Percentiles rank a stretch among this genome's conserved stretches.
Conservation (phyloP, 2,797 vertebrate genomes). For the Salmo trutta region DNA sequence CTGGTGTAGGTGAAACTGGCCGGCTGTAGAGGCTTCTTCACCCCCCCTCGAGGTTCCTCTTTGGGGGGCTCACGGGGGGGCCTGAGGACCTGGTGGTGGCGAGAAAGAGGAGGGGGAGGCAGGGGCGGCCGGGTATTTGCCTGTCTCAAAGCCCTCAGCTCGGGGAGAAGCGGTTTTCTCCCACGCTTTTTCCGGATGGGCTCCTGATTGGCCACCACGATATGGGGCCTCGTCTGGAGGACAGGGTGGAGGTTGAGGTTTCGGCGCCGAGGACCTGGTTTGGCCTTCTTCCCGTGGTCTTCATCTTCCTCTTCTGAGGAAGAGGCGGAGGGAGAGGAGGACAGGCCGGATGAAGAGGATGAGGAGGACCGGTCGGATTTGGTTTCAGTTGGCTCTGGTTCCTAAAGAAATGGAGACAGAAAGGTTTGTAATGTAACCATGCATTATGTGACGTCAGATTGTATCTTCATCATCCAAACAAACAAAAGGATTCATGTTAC, state of each 20-base stretch:
- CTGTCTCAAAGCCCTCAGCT: slow-evolving; percentile 81
- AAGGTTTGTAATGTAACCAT: background rate
- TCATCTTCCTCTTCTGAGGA: slow-evolving; percentile 87
- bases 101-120: slow-evolving; percentile 18
- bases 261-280: slow-evolving; percentile 76
- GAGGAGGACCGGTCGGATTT: slow-evolving; percentile 63
- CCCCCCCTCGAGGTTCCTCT: slow-evolving; percentile 53
- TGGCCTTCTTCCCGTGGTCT: slow-evolving; percentile 79
- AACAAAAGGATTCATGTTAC: background rate
- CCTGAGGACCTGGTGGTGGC: slow-evolving; percentile 79
- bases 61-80: slow-evolving; percentile 62
- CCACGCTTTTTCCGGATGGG: slow-evolving; percentile 84
- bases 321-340: slow-evolving; percentile 68
- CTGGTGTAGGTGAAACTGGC: slow-evolving; percentile 78
- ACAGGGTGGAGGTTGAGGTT: slow-evolving; percentile 79
- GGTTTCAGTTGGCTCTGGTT: slow-evolving; percentile 20
- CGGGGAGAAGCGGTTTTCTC: slow-evolving; percentile 85
- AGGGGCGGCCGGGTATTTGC: slow-evolving; percentile 56
- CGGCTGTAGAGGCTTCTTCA: slow-evolving; percentile 76
- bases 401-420: slow-evolving; percentile 26
- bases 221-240: slow-evolving; percentile 90
- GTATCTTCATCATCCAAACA: background rate
- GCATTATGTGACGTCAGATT: background rate
- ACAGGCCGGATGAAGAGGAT: slow-evolving; percentile 61
- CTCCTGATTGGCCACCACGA: slow-evolving; percentile 84